Percentiles rank a stretch among this genome's conserved stretches.
phyloP scores from a whole-genome alignment of 2,113 vertebrate species.

The Bujurquina vittata region DNA sequence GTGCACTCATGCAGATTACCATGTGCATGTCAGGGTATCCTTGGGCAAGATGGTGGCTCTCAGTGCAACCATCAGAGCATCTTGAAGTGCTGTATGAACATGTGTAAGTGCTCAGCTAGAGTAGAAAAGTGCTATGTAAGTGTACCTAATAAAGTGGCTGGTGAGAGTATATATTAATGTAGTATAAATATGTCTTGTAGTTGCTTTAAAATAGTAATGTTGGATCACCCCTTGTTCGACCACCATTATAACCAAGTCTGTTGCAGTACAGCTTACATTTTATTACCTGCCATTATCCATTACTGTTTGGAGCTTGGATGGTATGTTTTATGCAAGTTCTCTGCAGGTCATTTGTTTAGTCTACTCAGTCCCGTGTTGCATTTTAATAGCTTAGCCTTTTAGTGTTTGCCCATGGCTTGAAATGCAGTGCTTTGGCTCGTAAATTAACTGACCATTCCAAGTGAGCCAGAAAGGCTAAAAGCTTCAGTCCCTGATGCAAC shows the following conservation, averaged over 20 bases:
- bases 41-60: not conserved
- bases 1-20: not conserved
- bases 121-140: not conserved
- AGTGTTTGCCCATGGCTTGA: not conserved
- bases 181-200: not conserved
- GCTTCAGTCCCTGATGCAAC: not conserved
- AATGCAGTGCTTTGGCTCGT: conserved; percentile 1
- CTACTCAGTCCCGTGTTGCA: not conserved
- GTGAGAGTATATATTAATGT: not conserved
- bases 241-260: not conserved
- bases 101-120: not conserved
- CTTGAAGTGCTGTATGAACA: not conserved
- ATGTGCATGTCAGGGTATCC: not conserved
- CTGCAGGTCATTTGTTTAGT: not conserved
- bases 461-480: not conserved
- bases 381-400: not conserved
- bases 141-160: not conserved
- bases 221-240: not conserved
- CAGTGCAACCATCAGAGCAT: not conserved
- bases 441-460: not conserved
- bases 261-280: not conserved
- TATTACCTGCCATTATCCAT: not conserved
- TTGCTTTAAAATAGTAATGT: not conserved
- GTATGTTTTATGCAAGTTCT: not conserved
- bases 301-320: not conserved